Percentiles rank a stretch among this genome's conserved stretches.
These are phyloP conservation scores for Coendou prehensilis DNA, from an alignment of 2,797 vertebrate species.

Conservation along the genomic window DNA sequence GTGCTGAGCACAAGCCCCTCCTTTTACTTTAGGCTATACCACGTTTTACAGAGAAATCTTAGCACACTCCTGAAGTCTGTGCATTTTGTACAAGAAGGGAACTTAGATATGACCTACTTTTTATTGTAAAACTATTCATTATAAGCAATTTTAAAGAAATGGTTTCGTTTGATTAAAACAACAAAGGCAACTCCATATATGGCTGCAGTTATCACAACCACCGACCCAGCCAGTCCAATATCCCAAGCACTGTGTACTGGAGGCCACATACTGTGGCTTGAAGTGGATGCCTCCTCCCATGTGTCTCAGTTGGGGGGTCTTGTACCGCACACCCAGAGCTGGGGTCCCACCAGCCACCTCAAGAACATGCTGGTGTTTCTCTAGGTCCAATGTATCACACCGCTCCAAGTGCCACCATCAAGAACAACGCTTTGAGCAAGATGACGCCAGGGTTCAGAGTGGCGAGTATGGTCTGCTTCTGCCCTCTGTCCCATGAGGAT, in stretches of 20 bases:
- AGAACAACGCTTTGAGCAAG: background rate
- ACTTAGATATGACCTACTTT: background rate
- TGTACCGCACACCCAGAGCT: background rate
- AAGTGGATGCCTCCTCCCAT: background rate
- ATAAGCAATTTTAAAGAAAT: background rate
- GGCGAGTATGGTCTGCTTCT: background rate
- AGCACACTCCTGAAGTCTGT: background rate
- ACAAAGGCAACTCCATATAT: background rate
- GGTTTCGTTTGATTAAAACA: background rate
- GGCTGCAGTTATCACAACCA: background rate
- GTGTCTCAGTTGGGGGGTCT: background rate
- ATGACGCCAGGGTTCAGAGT: background rate
- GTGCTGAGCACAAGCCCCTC: background rate
- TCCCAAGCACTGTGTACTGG: background rate
- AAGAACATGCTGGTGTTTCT: background rate
- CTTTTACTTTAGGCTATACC: background rate
- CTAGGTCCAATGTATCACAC: background rate
- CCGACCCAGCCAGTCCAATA: background rate
- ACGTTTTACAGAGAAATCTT: background rate
- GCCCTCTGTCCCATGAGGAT: background rate
- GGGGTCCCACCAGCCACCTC: background rate
- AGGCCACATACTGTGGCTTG: rapidly evolving
- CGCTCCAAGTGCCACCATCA: background rate
- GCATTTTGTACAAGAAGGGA: background rate
- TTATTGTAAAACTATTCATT: background rate